Base-by-base conservation (phyloP, 2,888 invertebrate species). In the Dione vanillae region DNA sequence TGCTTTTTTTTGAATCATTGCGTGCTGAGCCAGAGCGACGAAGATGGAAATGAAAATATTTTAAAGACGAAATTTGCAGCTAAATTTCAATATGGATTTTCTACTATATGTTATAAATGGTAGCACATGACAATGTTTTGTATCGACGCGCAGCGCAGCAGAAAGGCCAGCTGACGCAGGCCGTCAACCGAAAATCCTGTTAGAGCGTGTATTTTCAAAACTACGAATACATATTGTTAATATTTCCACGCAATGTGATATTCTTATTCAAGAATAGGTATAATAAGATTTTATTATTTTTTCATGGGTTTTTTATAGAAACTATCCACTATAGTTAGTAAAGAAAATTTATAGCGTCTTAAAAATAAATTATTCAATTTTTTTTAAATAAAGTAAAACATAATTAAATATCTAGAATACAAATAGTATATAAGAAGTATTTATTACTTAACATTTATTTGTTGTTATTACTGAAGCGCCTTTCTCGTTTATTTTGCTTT, bases 101-200 rank as follows among this genome's bases (percentile, higher is more conserved):
- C 3, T 19, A 49, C 11, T 19, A 19, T 43, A 45, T 0, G 14
- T 5, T 45, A 2, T 61, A 61, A 45, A 61, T 12, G 61, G 16
- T 35, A 61, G 6, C 61, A 64, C 49, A 40, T 49, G 37, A 49
- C 14, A 14, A 37, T 61, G 20, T 40, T 45, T 35, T 37, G 16
- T 52, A 61, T 54, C 37, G 35, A 27, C 37, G 27, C 43, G 45
- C 14, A 52, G 47, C 47, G 67, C 52, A 41, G 51, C 52, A 52
- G 59, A 52, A 61, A 45, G 43, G 43, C 61, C 68, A 68, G 68
- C 68, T 62, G 68, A 16, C 61, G 37, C 58, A 52, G 14, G 67
- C 70, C 37, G 67, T 70, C 70, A 67, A 70, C 70, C 66, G 72
- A 70, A 65, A 59, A 70, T 72, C 70, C 69, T 64, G 52, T 54